phyloP scores from a whole-genome alignment of 1,140 invertebrate species.

The Saccostrea echinata region DNA sequence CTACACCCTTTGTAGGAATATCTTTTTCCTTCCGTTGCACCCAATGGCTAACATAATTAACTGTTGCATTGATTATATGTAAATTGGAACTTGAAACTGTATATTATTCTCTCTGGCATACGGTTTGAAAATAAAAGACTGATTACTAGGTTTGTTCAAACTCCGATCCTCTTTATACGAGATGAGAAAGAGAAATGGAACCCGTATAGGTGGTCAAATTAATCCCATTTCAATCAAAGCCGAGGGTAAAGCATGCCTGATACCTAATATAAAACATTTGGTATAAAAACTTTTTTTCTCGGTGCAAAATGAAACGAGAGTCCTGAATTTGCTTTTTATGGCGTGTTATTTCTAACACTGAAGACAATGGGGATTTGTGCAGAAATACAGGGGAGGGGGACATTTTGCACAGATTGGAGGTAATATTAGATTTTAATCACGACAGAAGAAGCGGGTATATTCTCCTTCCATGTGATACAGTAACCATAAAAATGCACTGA shows the following conservation, averaged over 20 bases:
- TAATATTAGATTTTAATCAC: constrained; percentile 25
- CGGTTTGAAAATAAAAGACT: not conserved
- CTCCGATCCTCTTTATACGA: not conserved
- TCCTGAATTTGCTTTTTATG: constrained; percentile 11
- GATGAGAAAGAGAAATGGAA: not conserved
- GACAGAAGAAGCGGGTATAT: not conserved
- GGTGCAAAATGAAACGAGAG: not conserved
- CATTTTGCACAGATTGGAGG: not conserved
- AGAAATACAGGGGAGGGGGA: not conserved
- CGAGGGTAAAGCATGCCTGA: not conserved
- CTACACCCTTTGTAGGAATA: too few species aligned
- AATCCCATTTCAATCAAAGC: constrained; percentile 14
- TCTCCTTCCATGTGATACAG: not conserved
- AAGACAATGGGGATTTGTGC: not conserved
- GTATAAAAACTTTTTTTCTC: not conserved
- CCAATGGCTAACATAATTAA: not conserved
- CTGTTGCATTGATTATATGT: constrained; percentile 10
- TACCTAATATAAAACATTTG: not conserved
- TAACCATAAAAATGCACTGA: not conserved
- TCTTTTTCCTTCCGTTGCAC: not conserved
- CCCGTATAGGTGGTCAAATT: constrained; percentile 7
- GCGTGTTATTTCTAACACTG: constrained; percentile 17
- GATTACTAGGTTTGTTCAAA: constrained; percentile 1
- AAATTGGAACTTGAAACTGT: not conserved
- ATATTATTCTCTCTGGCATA: not conserved